Conservation (phyloP, 2,113 vertebrate species). For the Scopus umbretta region DNA sequence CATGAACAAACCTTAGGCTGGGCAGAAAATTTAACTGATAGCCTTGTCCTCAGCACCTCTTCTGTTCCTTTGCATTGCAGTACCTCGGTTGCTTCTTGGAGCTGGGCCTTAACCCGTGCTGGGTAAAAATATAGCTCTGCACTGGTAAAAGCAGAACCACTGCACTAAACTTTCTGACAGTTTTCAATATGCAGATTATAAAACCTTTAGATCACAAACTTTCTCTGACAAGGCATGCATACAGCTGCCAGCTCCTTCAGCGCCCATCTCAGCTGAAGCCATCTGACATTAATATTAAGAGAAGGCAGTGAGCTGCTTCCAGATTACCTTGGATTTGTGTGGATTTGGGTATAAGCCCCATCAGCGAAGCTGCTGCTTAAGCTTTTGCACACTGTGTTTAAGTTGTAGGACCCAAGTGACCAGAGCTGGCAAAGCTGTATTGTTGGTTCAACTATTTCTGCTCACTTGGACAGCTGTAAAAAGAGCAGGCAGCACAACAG, state of each 20-base stretch:
- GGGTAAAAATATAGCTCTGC: not conserved
- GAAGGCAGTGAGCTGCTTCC: not conserved
- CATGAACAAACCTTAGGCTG: not conserved
- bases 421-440: not conserved
- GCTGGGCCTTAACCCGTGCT: not conserved
- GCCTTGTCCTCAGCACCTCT: not conserved
- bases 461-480: not conserved
- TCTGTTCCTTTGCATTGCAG: not conserved
- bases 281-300: not conserved
- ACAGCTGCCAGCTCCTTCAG: not conserved
- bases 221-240: not conserved
- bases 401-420: not conserved
- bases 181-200: not conserved
- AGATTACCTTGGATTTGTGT: conserved; percentile 16
- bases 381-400: not conserved
- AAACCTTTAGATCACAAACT: not conserved
- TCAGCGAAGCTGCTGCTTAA: not conserved
- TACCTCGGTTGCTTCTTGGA: not conserved
- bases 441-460: not conserved
- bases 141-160: not conserved
- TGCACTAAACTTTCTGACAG: not conserved
- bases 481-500: conserved; percentile 10
- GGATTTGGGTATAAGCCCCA: not conserved
- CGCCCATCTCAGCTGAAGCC: not conserved
- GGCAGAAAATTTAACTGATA: not conserved